phyloP scores from a whole-genome alignment of 2,888 invertebrate genomes.

The Heliconius ismenius region DNA sequence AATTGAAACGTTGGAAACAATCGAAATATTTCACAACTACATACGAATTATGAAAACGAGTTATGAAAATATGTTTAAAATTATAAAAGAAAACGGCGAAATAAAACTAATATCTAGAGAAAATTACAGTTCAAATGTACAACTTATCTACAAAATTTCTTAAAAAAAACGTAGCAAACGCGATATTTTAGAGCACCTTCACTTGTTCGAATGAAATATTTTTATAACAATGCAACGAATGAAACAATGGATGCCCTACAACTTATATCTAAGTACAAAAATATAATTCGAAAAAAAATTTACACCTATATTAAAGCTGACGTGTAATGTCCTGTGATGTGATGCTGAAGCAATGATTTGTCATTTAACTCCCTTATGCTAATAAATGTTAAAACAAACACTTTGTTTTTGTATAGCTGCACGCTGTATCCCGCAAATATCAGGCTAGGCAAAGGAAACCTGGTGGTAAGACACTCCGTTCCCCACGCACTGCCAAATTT shows the following conservation, averaged over 20 bases:
- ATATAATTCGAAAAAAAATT: conserved; percentile 63
- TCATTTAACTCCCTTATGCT: conserved; percentile 13
- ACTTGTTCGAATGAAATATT: conserved; percentile 28
- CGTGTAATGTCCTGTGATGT: conserved; percentile 58
- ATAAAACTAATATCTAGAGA: conserved; percentile 7
- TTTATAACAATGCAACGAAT: neutral
- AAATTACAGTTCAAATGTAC: conserved; percentile 36
- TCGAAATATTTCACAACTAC: conserved; percentile 7
- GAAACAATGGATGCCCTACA: conserved; percentile 30
- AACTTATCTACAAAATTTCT: conserved; percentile 33
- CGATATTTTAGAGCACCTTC: conserved; percentile 36
- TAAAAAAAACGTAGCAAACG: conserved; percentile 21
- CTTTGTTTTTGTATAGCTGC: neutral
- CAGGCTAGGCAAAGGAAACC: too few species aligned
- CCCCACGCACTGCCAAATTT: too few species aligned
- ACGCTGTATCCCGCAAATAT: too few species aligned
- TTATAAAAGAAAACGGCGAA: neutral
- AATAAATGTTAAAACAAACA: neutral
- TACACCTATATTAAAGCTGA: conserved; percentile 72
- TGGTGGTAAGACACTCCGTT: too few species aligned
- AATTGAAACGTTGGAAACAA: conserved; percentile 39
- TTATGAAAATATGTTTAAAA: conserved; percentile 22
- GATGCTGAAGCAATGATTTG: conserved; percentile 2
- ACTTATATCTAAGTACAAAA: conserved; percentile 66
- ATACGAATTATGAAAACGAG: too few species aligned